Evolutionary conservation across 2,888 invertebrate genomes (phyloP).

Genomic region (Pterobdella sp.): DNA sequence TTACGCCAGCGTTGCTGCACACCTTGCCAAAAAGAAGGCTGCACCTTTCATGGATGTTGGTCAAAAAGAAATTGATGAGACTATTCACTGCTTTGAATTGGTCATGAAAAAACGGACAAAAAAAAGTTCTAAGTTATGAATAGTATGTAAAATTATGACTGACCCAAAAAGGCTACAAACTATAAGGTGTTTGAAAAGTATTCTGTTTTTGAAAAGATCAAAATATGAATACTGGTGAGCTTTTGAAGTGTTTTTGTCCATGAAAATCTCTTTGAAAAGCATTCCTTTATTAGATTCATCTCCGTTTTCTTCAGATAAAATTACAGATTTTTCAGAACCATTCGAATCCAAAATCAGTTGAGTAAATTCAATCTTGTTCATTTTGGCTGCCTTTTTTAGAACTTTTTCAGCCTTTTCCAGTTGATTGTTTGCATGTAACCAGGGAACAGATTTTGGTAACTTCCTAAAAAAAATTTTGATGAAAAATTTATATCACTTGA

Average conservation of each 20-base stretch:
- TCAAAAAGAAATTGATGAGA: too few species aligned
- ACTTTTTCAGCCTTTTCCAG: constrained; percentile 33
- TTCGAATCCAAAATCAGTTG: not conserved
- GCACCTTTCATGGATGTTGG: too few species aligned
- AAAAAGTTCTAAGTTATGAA: not conserved
- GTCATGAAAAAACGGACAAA: not conserved
- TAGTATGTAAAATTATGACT: too few species aligned
- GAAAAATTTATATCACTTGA: not conserved
- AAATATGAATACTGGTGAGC: not conserved
- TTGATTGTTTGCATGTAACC: constrained; percentile 34
- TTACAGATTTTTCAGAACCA: too few species aligned
- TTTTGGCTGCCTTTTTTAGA: constrained; percentile 30
- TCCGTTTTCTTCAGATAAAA: too few species aligned
- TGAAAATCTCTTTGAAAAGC: too few species aligned
- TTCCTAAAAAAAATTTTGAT: constrained; percentile 23
- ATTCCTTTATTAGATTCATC: too few species aligned
- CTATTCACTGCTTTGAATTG: too few species aligned
- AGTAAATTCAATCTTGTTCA: constrained; percentile 24
- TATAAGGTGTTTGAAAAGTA: not conserved
- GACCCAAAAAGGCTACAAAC: not conserved
- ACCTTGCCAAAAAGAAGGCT: not conserved
- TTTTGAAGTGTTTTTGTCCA: not conserved
- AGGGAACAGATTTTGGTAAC: constrained; percentile 34
- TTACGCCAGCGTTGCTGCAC: not conserved
- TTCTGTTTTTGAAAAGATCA: constrained; percentile 14